Conservation (phyloP, 53 echinoderm and acorn worm species). For the Pentamera pediparva region DNA sequence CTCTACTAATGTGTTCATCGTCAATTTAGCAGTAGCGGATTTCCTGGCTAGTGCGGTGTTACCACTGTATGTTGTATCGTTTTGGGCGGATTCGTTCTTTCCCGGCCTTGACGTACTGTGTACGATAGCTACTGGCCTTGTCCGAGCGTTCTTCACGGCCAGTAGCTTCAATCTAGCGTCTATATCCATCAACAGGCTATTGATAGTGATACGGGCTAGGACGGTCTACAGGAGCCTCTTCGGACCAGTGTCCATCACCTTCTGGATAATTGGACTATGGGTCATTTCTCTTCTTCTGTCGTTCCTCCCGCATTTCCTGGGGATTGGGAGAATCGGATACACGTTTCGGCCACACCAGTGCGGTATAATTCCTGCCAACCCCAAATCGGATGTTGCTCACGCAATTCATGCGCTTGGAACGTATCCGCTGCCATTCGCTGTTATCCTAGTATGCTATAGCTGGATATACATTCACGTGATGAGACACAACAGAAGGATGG, state of each 20-base stretch:
- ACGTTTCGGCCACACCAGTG: not conserved
- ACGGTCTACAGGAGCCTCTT: not conserved
- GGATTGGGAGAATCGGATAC: constrained; percentile 7
- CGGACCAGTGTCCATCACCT: not conserved
- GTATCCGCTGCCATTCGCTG: not conserved
- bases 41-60: not conserved
- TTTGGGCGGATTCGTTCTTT: not conserved
- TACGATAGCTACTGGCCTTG: not conserved
- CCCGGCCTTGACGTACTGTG: not conserved
- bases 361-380: constrained; percentile 10
- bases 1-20: not conserved
- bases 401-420: not conserved
- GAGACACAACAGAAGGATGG: not conserved
- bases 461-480: not conserved
- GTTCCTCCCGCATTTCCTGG: not conserved
- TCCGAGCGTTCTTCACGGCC: not conserved
- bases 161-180: not conserved
- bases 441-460: not conserved
- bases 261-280: constrained; percentile 11
- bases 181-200: not conserved
- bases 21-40: not conserved
- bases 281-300: not conserved
- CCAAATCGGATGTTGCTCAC: not conserved
- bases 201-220: not conserved
- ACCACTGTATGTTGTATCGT: not conserved